phyloP scores from a whole-genome alignment of 2,888 invertebrate species.

The Charanyca ferruginea region DNA sequence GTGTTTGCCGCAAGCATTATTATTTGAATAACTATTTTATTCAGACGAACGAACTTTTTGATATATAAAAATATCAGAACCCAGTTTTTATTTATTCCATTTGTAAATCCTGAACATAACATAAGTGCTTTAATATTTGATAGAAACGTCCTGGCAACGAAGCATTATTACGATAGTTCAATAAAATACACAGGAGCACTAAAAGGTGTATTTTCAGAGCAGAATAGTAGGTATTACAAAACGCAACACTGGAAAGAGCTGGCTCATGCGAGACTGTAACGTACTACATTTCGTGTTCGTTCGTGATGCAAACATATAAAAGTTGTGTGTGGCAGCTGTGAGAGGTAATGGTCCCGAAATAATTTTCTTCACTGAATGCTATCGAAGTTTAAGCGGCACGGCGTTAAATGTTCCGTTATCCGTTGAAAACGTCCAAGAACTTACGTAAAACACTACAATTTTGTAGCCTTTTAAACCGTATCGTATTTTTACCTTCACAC shows the following conservation, averaged over 20 bases:
- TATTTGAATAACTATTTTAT: slow-evolving; percentile 32
- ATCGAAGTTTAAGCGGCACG: slow-evolving; percentile 73
- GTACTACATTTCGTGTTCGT: slow-evolving; percentile 61
- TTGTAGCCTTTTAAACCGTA: slow-evolving; percentile 26
- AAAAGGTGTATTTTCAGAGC: slow-evolving; percentile 48
- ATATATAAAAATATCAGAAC: slow-evolving; percentile 15
- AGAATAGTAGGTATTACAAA: slow-evolving; percentile 39
- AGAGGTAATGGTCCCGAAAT: slow-evolving; percentile 82
- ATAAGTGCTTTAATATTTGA: slow-evolving; percentile 10
- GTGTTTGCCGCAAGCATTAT: slow-evolving; percentile 18
- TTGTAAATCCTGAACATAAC: slow-evolving; percentile 9
- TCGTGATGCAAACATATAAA: slow-evolving; percentile 74
- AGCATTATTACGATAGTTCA: slow-evolving; percentile 42
- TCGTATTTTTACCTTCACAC: slow-evolving; percentile 26
- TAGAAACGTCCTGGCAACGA: slow-evolving; percentile 15
- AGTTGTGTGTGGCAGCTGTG: slow-evolving; percentile 79
- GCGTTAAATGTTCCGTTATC: slow-evolving; percentile 78
- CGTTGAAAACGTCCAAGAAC: slow-evolving; percentile 59
- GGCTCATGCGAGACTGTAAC: slow-evolving; percentile 51
- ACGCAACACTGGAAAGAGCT: slow-evolving; percentile 54
- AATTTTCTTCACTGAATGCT: slow-evolving; percentile 79
- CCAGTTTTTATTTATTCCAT: slow-evolving; percentile 24
- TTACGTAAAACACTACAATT: slow-evolving; percentile 54
- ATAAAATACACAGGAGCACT: slow-evolving; percentile 43
- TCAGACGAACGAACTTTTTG: slow-evolving; percentile 7